Base-by-base conservation (phyloP, 2,797 vertebrate species). In the Phalloptychus januarius region DNA sequence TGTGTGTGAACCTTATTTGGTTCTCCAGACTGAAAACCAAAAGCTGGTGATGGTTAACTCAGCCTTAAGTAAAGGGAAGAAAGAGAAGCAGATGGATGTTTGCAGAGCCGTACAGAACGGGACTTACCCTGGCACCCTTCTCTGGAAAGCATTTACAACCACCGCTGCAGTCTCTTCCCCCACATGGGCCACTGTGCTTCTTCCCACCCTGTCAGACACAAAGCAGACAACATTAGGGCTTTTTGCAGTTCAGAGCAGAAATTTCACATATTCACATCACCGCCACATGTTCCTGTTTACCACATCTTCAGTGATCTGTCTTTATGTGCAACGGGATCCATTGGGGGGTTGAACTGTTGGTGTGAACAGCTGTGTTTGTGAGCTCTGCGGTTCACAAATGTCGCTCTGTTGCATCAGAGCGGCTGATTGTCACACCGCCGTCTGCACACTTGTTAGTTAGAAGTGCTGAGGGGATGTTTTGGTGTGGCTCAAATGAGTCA, bases 111-210 rank as follows among this genome's bases (percentile, higher is more conserved):
- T n/a, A 63, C 25, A 73, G 42, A 78, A 18, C 23, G 5, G 73
- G 80, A 94, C 98, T 97, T 94, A 99, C 98, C 81, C 98, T 96
- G 33, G 94, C 96, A 85, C 98, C 98, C 93, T 99, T 99, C 93
- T 99, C 98, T 11, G 98, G 98, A 89, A 95, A 98, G 92, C 98
- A 99, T 85, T 98, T 92, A 87, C 98, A 99, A 40, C 97, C 97
- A 23, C 96, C 96, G 11, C 97, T 99, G 93, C 98, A 99, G 95
- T 99, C 98, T 96, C 98, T 96, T 83, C 98, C 98, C 86, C 96
- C 97, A 80, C 98, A 99, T 2, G 97, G 96, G 81, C 95, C 97
- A 0, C 93, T 95, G 61, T 95, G 93, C 86, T 96, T 97, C 94
- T 99, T 99, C 81, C 96, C 97, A 50, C 97, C 98, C 98, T 99